Percentiles rank a stretch among this genome's conserved stretches.
phyloP scores from a whole-genome alignment of 1,140 invertebrate species.

The Caerostris darwini region DNA sequence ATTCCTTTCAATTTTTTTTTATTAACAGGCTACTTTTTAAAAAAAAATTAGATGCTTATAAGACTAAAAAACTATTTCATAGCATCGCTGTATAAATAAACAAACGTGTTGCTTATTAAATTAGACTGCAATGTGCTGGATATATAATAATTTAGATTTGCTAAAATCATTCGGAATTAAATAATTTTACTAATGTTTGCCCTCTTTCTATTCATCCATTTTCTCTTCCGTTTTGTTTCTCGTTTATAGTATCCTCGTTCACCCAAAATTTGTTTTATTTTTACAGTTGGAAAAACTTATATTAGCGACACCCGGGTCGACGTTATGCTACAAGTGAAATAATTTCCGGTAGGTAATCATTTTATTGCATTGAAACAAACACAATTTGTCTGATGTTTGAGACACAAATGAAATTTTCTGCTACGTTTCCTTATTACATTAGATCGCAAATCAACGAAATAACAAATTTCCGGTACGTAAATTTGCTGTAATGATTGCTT shows the following conservation, averaged over 20 bases:
- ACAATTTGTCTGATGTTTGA: background rate
- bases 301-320: background rate
- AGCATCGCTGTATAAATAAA: no score
- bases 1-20: no score
- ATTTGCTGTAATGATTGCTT: background rate
- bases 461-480: background rate
- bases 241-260: background rate
- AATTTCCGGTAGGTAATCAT: conserved; percentile 2
- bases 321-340: background rate
- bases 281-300: background rate
- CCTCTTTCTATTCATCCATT: no score
- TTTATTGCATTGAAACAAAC: background rate
- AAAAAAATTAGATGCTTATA: no score
- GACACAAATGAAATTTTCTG: background rate
- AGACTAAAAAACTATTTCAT: no score
- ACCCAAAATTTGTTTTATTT: background rate
- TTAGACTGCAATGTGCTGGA: no score
- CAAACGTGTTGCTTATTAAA: no score
- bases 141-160: no score
- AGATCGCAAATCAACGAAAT: background rate
- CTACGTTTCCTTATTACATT: conserved; percentile 7
- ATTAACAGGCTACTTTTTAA: no score
- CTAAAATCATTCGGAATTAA: no score
- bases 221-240: no score
- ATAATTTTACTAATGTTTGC: no score